A percentile compares a stretch with the other conserved stretches of the same genome.
phyloP scores from a whole-genome alignment of 2,888 invertebrate species.

The Cyrtodaria siliqua region DNA sequence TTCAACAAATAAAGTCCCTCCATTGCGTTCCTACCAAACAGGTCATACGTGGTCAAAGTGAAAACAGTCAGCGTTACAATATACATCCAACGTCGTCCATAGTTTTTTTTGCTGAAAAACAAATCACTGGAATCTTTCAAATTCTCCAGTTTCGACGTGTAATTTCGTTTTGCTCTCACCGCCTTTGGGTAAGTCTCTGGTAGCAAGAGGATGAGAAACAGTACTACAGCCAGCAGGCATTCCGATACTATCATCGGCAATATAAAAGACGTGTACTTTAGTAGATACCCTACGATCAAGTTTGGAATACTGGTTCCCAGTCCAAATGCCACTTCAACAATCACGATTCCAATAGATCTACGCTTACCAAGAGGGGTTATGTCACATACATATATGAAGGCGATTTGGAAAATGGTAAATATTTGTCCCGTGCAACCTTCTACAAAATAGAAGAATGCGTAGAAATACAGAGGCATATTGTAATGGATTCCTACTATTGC shows the following conservation, averaged over 20 bases:
- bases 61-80: conserved; percentile 21
- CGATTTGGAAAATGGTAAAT: conserved; percentile 16
- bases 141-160: conserved; percentile 1
- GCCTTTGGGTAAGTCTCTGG: conserved; percentile 25
- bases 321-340: conserved; percentile 1
- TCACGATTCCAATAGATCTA: conserved; percentile 22
- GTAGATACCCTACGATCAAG: conserved; percentile 25
- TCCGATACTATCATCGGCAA: conserved; percentile 22
- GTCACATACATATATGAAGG: conserved; percentile 32
- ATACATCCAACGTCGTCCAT: conserved; percentile 13
- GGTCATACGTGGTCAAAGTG: conserved; percentile 27
- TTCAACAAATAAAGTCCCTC: conserved; percentile 41
- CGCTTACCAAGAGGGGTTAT: conserved; percentile 22
- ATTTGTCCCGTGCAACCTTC: conserved; percentile 34
- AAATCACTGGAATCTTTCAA: conserved; percentile 20
- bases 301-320: conserved; percentile 9
- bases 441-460: conserved; percentile 8
- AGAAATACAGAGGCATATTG: conserved; percentile 18
- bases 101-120: conserved; percentile 22
- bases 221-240: conserved; percentile 13
- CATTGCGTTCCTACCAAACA: conserved; percentile 25
- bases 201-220: conserved; percentile 10
- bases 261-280: conserved; percentile 22
- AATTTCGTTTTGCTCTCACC: background rate
- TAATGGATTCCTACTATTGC: conserved; percentile 22